These are phyloP conservation scores for Trissolcus japonicus DNA, from an alignment of 2,888 invertebrate species.

Conservation along the genomic window DNA sequence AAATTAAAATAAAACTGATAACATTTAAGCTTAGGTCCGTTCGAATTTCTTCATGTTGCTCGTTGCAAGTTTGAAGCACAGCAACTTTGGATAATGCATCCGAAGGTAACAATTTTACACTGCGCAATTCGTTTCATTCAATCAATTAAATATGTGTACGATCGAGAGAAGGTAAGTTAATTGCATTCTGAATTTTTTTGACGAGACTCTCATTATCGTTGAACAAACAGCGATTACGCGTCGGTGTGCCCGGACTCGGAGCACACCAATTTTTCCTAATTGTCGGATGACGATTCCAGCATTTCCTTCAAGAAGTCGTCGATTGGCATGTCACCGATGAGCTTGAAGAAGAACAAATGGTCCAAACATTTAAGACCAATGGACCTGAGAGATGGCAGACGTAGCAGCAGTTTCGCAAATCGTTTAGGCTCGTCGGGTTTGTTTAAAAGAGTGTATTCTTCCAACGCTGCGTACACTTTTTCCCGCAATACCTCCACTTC, in stretches of 20 bases:
- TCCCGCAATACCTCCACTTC: constrained; percentile 93
- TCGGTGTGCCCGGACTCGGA: constrained; percentile 71
- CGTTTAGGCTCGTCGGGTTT: constrained; percentile 95
- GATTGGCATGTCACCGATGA: constrained; percentile 91
- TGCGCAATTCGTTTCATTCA: constrained; percentile 26
- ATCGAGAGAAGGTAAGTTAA: constrained; percentile 49
- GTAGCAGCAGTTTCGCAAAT: constrained; percentile 94
- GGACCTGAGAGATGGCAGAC: constrained; percentile 91
- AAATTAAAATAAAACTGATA: constrained; percentile 1
- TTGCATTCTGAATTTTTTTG: constrained; percentile 40
- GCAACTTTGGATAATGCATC: constrained; percentile 32
- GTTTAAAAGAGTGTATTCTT: constrained; percentile 93
- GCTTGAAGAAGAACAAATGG: constrained; percentile 94
- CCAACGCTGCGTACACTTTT: constrained; percentile 95
- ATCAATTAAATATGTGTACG: constrained; percentile 40
- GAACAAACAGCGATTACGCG: constrained; percentile 59
- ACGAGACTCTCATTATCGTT: constrained; percentile 53
- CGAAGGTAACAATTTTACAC: constrained; percentile 29
- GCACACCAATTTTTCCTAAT: constrained; percentile 69
- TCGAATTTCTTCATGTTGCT: constrained; percentile 25
- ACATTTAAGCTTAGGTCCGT: background rate
- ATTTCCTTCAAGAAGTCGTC: constrained; percentile 90
- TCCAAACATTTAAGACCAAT: constrained; percentile 96
- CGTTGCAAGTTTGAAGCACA: constrained; percentile 15
- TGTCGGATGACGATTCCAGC: constrained; percentile 81